Conservation (phyloP, 2,888 invertebrate species). For the Orchesella flavescens region DNA sequence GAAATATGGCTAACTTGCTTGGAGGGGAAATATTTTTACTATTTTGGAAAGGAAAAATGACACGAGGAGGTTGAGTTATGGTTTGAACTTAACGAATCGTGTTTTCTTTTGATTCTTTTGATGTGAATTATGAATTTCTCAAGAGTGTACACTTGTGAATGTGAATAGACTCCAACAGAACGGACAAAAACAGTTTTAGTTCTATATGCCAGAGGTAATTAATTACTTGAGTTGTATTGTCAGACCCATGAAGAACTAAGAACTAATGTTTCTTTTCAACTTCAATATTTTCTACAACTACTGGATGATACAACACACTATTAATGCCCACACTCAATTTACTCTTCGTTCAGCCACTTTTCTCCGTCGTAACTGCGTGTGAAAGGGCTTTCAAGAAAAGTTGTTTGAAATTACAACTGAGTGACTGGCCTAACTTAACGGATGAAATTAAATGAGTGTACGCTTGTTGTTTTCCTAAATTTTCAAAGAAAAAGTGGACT, state of each 20-base stretch:
- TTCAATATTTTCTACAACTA: no score
- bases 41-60: constrained; percentile 47
- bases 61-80: constrained; percentile 37
- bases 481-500: neutral
- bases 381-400: neutral
- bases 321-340: no score
- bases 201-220: constrained; percentile 18
- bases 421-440: neutral
- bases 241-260: no score
- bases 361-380: neutral
- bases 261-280: no score
- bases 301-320: no score
- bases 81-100: constrained; percentile 13
- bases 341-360: no score
- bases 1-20: constrained; percentile 12
- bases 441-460: neutral
- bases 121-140: constrained; percentile 4
- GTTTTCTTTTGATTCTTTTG: neutral
- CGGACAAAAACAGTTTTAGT: neutral
- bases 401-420: neutral
- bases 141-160: neutral
- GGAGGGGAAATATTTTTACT: constrained; percentile 28
- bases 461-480: neutral
- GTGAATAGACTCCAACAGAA: neutral
- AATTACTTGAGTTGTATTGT: constrained; percentile 24